phyloP scores from a whole-genome alignment of 2,113 vertebrate species.

The Takifugu bimaculatus region DNA sequence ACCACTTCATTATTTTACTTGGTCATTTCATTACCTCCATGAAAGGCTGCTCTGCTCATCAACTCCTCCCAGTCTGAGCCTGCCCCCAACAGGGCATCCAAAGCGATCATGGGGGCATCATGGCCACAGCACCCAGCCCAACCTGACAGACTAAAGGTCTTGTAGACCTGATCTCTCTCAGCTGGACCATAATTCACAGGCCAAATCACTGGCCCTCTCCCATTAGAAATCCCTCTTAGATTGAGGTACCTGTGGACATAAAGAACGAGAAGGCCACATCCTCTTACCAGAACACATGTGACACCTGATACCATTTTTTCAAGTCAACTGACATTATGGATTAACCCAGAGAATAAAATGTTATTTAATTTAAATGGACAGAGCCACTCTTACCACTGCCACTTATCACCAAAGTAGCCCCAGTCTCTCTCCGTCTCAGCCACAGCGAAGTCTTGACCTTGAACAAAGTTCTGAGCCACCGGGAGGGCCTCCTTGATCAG shows the following conservation, averaged over 20 bases:
- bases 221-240: slow-evolving; percentile 68
- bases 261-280: neutral
- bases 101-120: slow-evolving; percentile 83
- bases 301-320: slow-evolving; percentile 8
- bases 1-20: neutral
- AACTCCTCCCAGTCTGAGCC: slow-evolving; percentile 76
- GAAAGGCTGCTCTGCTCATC: slow-evolving; percentile 74
- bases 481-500: slow-evolving; percentile 78
- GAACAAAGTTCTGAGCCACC: slow-evolving; percentile 69
- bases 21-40: slow-evolving; percentile 72
- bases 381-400: slow-evolving; percentile 70
- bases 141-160: slow-evolving; percentile 74
- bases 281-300: neutral
- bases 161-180: slow-evolving; percentile 75
- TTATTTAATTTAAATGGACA: neutral
- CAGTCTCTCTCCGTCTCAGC: slow-evolving; percentile 74
- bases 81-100: slow-evolving; percentile 76
- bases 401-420: slow-evolving; percentile 78
- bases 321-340: neutral
- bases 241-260: slow-evolving; percentile 74
- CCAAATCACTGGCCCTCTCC: slow-evolving; percentile 62
- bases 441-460: slow-evolving; percentile 49
- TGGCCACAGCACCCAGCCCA: slow-evolving; percentile 83
- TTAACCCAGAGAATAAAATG: slow-evolving; percentile 6
- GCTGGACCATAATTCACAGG: slow-evolving; percentile 64